Evolutionary conservation across 2,797 vertebrate species (phyloP), one percentile per base, ranked within the genome.

Genomic region (Zalophus californianus): DNA sequence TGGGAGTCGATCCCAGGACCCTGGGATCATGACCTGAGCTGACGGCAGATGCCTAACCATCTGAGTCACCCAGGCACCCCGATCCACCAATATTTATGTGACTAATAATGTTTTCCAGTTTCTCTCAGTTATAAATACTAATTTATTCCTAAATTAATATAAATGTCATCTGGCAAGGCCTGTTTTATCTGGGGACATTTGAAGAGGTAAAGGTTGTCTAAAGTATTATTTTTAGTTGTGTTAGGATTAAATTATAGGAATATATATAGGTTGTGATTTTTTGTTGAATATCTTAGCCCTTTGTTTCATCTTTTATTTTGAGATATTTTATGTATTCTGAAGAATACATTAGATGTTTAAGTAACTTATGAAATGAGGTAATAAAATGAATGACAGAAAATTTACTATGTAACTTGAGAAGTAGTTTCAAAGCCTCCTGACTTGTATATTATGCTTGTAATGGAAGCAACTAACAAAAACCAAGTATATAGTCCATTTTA

Each of bases 281-380:
- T 58, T 96, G 14, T 80, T 86, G 29, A 96, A 20, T 56, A 90
- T 82, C 7, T 72, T 92, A 85, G 25, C n/a, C 44, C 48, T 96
- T 94, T 87, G 62, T 75, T 79, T 86, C 56, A 70, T 73, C 13
- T 68, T 50, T 96, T 91, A 86, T 64, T 93, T 70, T 54, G 38
- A 91, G 12, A 77, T 66, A 80, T 72, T 93, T 90, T 89, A 58
- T 93, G 75, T 23, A 41, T 92, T 86, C 38, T 96, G 41, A 72
- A 96, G 80, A 84, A 86, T 62, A 18, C 41, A 83, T 75, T 62
- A 80, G 64, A 80, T 94, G 25, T 90, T 96, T 96, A 93, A 91
- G 20, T 96, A 79, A 96, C 52, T 83, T 89, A 50, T 79, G 23
- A 93, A 91, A 38, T 96, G 18, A 77, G 78, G 50, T 38, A 50